Conservation (phyloP, 92 coral and sea anemone genomes). For the Metridium senile region DNA sequence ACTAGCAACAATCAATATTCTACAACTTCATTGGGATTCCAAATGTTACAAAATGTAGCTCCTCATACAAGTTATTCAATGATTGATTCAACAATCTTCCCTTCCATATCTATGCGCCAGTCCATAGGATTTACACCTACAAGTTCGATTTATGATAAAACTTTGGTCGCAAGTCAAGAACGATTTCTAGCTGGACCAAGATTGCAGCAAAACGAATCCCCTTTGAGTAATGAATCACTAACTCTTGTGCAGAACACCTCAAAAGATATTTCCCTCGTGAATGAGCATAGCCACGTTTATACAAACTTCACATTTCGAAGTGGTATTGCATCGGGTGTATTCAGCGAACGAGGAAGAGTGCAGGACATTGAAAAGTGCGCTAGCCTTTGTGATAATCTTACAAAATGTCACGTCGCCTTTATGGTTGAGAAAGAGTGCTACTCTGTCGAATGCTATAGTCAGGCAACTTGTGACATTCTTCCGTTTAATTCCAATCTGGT, state of each 20-base stretch:
- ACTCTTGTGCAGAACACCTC: neutral
- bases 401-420: slow-evolving; percentile 80
- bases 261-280: neutral
- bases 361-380: slow-evolving; percentile 71
- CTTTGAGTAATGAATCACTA: neutral
- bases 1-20: no score
- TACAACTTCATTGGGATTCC: no score
- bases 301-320: slow-evolving; percentile 75
- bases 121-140: neutral
- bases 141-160: neutral
- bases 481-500: slow-evolving; percentile 67
- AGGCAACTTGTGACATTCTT: slow-evolving; percentile 77
- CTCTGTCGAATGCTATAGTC: slow-evolving; percentile 87
- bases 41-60: neutral
- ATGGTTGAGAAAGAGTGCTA: slow-evolving; percentile 76
- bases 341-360: slow-evolving; percentile 67
- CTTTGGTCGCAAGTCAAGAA: neutral
- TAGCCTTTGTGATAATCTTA: slow-evolving; percentile 52
- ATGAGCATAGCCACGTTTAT: slow-evolving; percentile 55
- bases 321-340: slow-evolving; percentile 73
- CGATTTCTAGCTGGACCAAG: neutral
- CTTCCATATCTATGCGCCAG: neutral
- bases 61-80: neutral
- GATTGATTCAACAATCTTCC: neutral
- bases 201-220: neutral